These are phyloP conservation scores for Margaritifera margaritifera DNA, from an alignment of 2,888 invertebrate species.

Conservation along the genomic window DNA sequence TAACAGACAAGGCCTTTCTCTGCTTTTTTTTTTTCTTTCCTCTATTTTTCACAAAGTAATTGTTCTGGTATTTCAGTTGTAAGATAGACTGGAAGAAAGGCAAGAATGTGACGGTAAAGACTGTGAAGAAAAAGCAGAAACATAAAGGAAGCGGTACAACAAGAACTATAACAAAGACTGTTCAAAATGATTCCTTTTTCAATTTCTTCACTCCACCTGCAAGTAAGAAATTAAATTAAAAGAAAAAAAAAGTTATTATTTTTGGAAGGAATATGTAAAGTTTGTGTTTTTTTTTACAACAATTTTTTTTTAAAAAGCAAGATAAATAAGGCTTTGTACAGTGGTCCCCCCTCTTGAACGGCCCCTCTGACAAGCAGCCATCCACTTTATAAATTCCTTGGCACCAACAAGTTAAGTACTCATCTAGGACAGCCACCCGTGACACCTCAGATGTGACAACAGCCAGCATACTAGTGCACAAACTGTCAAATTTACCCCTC, in stretches of 20 bases:
- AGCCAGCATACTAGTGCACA: no score
- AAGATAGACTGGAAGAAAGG: slow-evolving; percentile 97
- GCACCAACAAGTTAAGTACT: no score
- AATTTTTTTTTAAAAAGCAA: no score
- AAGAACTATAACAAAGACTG: slow-evolving; percentile 94
- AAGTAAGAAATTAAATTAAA: slow-evolving; percentile 44
- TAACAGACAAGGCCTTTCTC: no score
- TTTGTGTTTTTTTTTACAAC: neutral
- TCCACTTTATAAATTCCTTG: no score
- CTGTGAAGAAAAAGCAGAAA: slow-evolving; percentile 98
- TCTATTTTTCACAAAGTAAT: neutral
- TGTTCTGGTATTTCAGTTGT: slow-evolving; percentile 80
- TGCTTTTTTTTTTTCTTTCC: neutral
- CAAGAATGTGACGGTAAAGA: slow-evolving; percentile 97
- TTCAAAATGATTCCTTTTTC: slow-evolving; percentile 98
- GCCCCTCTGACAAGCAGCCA: no score
- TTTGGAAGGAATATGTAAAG: neutral
- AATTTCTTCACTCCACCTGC: slow-evolving; percentile 96
- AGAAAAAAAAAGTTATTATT: neutral
- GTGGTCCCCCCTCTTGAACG: no score
- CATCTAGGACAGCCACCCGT: no score
- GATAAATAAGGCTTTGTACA: no score
- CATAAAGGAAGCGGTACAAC: slow-evolving; percentile 96
- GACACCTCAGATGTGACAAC: no score
- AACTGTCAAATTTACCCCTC: no score